Conservation (phyloP, 2,888 invertebrate species). For the Eubasilissa splendida region DNA sequence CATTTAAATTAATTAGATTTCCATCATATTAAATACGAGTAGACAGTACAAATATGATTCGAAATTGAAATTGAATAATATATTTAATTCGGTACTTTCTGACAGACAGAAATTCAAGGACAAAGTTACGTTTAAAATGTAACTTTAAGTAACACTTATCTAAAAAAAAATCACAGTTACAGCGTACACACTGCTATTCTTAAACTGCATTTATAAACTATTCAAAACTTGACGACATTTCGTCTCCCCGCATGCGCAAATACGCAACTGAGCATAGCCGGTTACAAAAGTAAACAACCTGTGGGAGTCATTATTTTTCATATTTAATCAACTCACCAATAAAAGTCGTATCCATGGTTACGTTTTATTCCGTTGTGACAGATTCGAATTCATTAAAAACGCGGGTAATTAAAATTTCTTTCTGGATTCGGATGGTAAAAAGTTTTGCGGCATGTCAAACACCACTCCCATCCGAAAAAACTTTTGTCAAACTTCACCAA, state of each 20-base stretch:
- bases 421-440: constrained; percentile 42
- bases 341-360: constrained; percentile 47
- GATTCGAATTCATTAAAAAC: constrained; percentile 21
- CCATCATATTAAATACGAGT: no score
- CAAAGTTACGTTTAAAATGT: no score
- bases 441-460: constrained; percentile 50
- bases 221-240: background rate
- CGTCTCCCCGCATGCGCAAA: constrained; percentile 8
- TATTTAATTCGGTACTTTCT: no score
- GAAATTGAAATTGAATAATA: no score
- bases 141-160: no score
- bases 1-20: no score
- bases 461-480: constrained; percentile 50
- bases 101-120: no score
- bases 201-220: no score
- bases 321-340: constrained; percentile 38
- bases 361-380: background rate
- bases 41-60: no score
- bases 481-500: constrained; percentile 45
- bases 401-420: constrained; percentile 32
- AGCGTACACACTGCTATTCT: no score
- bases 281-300: constrained; percentile 46
- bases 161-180: no score
- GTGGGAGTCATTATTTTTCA: constrained; percentile 34
- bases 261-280: constrained; percentile 32